These are phyloP conservation scores for Brachirus orientalis DNA, from an alignment of 2,113 vertebrate genomes.

Conservation along the genomic window DNA sequence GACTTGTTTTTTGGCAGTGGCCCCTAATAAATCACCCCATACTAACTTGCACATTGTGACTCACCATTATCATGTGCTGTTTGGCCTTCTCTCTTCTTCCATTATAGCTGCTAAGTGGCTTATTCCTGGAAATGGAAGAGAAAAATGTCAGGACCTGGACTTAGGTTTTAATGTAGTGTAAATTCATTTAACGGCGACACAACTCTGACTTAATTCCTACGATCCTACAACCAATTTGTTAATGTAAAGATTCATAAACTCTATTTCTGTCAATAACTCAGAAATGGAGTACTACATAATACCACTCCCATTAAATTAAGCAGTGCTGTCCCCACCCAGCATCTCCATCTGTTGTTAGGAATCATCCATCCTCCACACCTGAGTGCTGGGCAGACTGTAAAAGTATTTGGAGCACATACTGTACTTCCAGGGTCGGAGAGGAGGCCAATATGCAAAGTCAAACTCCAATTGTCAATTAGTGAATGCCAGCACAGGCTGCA, in stretches of 20 bases:
- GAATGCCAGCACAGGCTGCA: conserved; percentile 74
- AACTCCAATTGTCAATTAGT: conserved; percentile 74
- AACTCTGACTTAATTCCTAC: not conserved
- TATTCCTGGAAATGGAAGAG: conserved; percentile 62
- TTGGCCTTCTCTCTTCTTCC: conserved; percentile 26
- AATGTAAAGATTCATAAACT: not conserved
- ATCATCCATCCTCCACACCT: conserved; percentile 64
- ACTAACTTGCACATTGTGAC: conserved; percentile 59
- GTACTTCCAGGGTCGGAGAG: conserved; percentile 71
- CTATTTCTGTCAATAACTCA: not conserved
- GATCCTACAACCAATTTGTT: no score
- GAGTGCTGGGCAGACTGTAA: conserved; percentile 77
- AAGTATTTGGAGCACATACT: conserved; percentile 76
- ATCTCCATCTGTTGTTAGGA: conserved; percentile 44
- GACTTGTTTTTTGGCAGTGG: conserved; percentile 73
- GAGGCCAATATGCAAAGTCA: conserved; percentile 55
- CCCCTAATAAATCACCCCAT: conserved; percentile 69
- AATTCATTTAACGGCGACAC: not conserved
- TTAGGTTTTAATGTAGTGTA: not conserved
- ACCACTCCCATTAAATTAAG: not conserved
- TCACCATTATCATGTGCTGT: conserved; percentile 54
- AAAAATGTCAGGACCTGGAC: conserved; percentile 35
- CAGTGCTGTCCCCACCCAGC: conserved; percentile 14
- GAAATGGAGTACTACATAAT: no score
- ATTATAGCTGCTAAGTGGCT: conserved; percentile 5